A percentile compares a stretch with the other conserved stretches of the same genome.
These are phyloP conservation scores for Hydractinia symbiolongicarpus DNA, from an alignment of 30 jellyfish, hydroid and myxozoan species.

Conservation along the genomic window DNA sequence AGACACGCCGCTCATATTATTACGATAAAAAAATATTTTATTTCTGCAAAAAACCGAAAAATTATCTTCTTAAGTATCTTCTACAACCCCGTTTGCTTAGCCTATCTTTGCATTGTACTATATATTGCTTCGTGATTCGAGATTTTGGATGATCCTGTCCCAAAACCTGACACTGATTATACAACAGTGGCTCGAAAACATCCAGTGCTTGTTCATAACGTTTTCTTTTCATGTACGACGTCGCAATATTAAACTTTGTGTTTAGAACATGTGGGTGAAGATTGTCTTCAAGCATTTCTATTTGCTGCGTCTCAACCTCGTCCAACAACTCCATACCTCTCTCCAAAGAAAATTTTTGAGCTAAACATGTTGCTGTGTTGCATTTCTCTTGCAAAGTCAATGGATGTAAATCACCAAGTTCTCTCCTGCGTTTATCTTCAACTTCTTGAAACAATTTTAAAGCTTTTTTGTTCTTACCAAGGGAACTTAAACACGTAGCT, in stretches of 20 bases:
- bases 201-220: not conserved
- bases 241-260: constrained; percentile 1
- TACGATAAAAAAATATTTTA: too few species aligned
- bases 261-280: not conserved
- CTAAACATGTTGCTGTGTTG: constrained; percentile 4
- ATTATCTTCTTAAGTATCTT: too few species aligned
- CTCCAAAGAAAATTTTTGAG: not conserved
- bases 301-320: not conserved
- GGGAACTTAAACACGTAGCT: not conserved
- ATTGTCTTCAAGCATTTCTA: not conserved
- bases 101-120: not conserved
- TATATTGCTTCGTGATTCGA: not conserved
- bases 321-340: not conserved
- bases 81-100: too few species aligned
- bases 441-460: not conserved
- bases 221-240: not conserved
- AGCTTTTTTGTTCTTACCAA: not conserved
- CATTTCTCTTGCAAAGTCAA: constrained; percentile 2
- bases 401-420: not conserved
- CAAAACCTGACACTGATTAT: not conserved
- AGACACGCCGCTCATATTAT: too few species aligned
- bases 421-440: not conserved
- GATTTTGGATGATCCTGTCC: not conserved
- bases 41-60: too few species aligned
- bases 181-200: not conserved